phyloP scores from a whole-genome alignment of 2,797 vertebrate species.

The Perodicticus potto region DNA sequence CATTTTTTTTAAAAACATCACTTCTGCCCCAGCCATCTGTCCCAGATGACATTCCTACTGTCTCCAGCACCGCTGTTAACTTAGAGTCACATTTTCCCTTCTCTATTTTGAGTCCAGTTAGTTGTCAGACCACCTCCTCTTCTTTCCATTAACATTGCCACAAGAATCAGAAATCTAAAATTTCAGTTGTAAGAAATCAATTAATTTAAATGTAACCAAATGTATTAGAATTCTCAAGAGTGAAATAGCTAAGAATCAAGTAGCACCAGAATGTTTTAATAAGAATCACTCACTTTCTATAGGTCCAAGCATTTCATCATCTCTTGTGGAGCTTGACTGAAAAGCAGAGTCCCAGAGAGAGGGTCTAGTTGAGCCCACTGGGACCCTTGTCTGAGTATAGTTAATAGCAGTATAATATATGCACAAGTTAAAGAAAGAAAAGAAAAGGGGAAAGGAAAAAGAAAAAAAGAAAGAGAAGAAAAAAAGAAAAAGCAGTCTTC shows the following conservation, averaged over 20 bases:
- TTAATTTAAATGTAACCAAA: not conserved
- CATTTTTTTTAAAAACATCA: not conserved
- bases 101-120: not conserved
- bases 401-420: not conserved
- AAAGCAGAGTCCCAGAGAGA: not conserved
- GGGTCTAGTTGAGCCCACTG: not conserved
- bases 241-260: not conserved
- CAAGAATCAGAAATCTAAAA: not conserved
- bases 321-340: not conserved
- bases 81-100: not conserved
- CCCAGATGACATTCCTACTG: too few species aligned
- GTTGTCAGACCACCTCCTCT: not conserved
- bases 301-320: not conserved
- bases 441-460: not conserved
- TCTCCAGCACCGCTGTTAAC: not conserved
- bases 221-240: not conserved
- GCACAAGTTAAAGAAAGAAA: not conserved
- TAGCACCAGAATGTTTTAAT: not conserved
- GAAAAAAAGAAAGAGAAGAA: not conserved
- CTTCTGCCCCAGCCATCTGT: rapidly evolving
- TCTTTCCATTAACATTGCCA: not conserved
- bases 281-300: not conserved
- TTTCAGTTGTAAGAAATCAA: not conserved
- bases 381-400: not conserved
- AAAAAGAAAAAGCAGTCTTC: not conserved